Evolutionary conservation across 2,888 invertebrate species (phyloP).

Genomic region (Ecliptopera silaceata): DNA sequence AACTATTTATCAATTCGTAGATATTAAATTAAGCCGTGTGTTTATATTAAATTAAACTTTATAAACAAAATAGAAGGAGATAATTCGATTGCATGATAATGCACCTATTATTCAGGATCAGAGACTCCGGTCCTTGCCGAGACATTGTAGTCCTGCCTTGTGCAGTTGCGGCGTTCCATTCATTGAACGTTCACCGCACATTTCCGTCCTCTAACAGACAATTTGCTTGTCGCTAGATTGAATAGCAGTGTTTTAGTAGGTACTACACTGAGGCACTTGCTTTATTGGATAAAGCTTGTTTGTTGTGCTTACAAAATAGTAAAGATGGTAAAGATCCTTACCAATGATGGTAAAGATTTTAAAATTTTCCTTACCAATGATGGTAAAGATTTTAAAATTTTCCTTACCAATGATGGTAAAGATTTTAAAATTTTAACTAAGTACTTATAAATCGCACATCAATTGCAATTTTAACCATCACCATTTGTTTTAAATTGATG

Average conservation of each 20-base stretch:
- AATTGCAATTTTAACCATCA: no score
- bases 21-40: no score
- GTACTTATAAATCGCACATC: no score
- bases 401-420: no score
- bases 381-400: no score
- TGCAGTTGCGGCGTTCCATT: conserved; percentile 22
- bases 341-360: no score
- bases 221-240: conserved; percentile 55
- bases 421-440: no score
- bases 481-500: no score
- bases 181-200: conserved; percentile 48
- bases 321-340: no score
- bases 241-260: conserved; percentile 34
- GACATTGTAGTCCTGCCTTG: conserved; percentile 8
- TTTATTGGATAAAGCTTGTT: conserved; percentile 16
- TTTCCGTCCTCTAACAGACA: conserved; percentile 50
- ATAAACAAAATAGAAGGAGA: no score
- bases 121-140: neutral
- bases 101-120: conserved; percentile 3
- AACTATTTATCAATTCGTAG: neutral
- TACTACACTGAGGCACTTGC: conserved; percentile 11
- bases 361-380: no score
- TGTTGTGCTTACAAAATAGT: conserved; percentile 1
- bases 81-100: neutral
- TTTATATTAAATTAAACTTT: no score